phyloP scores from a whole-genome alignment of 2,797 vertebrate genomes.

The Scolopax rusticola region DNA sequence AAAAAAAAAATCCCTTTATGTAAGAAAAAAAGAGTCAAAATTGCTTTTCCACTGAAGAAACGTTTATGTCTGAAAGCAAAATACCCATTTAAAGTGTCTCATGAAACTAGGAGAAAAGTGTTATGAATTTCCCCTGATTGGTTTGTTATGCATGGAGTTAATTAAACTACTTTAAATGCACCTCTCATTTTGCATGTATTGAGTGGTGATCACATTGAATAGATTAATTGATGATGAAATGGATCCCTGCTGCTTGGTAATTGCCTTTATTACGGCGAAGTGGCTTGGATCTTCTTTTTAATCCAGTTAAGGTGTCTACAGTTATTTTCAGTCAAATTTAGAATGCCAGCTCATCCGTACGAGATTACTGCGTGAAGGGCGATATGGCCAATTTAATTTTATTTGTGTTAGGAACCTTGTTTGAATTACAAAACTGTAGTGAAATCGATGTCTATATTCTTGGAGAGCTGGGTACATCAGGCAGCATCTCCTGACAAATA shows the following conservation, averaged over 20 bases:
- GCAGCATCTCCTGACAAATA: neutral
- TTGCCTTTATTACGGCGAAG: constrained; percentile 66
- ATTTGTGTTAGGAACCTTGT: constrained; percentile 1
- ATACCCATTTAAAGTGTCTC: neutral
- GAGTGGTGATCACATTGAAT: constrained; percentile 63
- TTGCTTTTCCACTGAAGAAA: neutral
- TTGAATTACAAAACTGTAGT: neutral
- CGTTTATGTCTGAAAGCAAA: neutral
- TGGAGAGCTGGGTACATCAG: neutral
- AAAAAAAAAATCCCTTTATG: neutral
- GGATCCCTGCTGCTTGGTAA: constrained; percentile 72
- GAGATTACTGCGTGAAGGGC: constrained; percentile 25
- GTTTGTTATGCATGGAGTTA: constrained; percentile 23
- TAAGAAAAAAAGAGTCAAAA: neutral
- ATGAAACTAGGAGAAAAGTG: neutral
- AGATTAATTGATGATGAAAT: constrained; percentile 68
- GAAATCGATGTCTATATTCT: neutral
- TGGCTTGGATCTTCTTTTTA: constrained; percentile 56
- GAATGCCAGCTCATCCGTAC: constrained; percentile 57
- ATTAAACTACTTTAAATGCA: constrained; percentile 51
- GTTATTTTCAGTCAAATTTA: constrained; percentile 67
- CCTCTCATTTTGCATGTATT: constrained; percentile 31
- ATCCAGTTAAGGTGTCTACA: constrained; percentile 67
- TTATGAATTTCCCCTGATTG: neutral
- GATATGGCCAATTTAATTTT: constrained; percentile 20